Evolutionary conservation across 2,797 vertebrate species (phyloP).

Genomic region (Acrocephalus scirpaceus): DNA sequence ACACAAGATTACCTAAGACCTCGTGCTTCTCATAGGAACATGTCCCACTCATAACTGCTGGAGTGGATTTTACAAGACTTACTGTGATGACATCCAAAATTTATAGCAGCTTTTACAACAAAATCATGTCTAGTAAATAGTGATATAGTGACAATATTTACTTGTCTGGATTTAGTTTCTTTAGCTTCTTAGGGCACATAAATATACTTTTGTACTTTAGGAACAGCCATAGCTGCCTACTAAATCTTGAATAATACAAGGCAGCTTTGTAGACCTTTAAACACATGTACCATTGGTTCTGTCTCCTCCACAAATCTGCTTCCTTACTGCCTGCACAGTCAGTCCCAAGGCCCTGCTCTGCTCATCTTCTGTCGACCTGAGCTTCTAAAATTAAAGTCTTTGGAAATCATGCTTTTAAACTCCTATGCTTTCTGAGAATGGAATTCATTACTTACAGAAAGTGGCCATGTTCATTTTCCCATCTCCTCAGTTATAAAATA

Average conservation of each 20-base stretch:
- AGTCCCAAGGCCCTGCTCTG: background rate
- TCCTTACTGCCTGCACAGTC: background rate
- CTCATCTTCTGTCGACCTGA: background rate
- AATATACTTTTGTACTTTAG: slow-evolving; percentile 26
- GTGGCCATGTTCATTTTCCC: background rate
- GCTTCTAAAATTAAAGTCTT: slow-evolving; percentile 6
- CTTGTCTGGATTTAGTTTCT: slow-evolving; percentile 51
- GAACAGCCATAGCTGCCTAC: slow-evolving; percentile 11
- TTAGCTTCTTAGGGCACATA: slow-evolving; percentile 33
- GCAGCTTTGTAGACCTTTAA: slow-evolving; percentile 61
- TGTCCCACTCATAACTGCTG: slow-evolving; percentile 12
- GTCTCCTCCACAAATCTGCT: background rate
- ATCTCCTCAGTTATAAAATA: background rate
- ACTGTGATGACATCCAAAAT: slow-evolving; percentile 33
- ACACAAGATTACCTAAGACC: background rate
- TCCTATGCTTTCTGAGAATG: background rate
- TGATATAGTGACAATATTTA: slow-evolving; percentile 57
- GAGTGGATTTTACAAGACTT: slow-evolving; percentile 45
- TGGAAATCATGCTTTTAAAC: slow-evolving; percentile 8
- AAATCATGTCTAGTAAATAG: slow-evolving; percentile 21
- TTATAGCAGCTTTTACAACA: slow-evolving; percentile 50
- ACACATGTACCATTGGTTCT: slow-evolving; percentile 5
- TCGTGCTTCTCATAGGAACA: background rate
- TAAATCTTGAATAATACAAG: slow-evolving; percentile 56
- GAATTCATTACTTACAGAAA: background rate